Percentiles rank a stretch among this genome's conserved stretches.
Evolutionary conservation across 2,888 invertebrate genomes (phyloP).

Genomic region (Operophtera brumata): DNA sequence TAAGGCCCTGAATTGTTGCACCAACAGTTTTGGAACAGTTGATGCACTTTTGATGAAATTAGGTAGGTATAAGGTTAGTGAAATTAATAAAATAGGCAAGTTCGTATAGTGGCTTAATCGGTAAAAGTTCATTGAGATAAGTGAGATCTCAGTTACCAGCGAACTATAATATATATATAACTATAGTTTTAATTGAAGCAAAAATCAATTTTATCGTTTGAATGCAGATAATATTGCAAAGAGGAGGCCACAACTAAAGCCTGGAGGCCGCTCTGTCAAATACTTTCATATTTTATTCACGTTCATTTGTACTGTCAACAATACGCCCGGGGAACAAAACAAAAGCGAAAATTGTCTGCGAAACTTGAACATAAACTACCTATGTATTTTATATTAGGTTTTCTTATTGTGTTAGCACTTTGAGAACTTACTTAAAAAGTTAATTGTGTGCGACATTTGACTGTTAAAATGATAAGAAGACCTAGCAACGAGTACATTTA

Average conservation of each 20-base stretch:
- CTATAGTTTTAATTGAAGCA: neutral
- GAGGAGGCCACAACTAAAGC: conserved; percentile 34
- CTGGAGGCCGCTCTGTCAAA: conserved; percentile 39
- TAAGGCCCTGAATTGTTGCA: too few relatives aligned
- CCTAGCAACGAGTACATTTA: neutral
- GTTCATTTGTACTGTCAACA: conserved; percentile 43
- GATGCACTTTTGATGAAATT: too few relatives aligned
- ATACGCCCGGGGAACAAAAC: conserved; percentile 19
- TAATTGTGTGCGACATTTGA: neutral
- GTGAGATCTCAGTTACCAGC: too few relatives aligned
- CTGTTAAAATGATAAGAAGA: neutral
- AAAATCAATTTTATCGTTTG: neutral
- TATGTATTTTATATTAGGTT: conserved; percentile 9
- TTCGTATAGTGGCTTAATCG: too few relatives aligned
- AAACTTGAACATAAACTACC: conserved; percentile 18
- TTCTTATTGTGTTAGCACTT: neutral
- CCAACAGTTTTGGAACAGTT: too few relatives aligned
- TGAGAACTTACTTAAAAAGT: neutral
- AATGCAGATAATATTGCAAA: neutral
- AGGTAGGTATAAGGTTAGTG: too few relatives aligned
- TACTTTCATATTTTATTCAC: conserved; percentile 53
- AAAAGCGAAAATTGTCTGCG: conserved; percentile 23
- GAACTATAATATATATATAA: too few relatives aligned
- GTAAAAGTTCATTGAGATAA: too few relatives aligned
- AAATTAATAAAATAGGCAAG: too few relatives aligned